Percentiles rank a stretch among this genome's conserved stretches.
Evolutionary conservation across 2,113 vertebrate genomes (phyloP).

Genomic region (Petaurus breviceps): DNA sequence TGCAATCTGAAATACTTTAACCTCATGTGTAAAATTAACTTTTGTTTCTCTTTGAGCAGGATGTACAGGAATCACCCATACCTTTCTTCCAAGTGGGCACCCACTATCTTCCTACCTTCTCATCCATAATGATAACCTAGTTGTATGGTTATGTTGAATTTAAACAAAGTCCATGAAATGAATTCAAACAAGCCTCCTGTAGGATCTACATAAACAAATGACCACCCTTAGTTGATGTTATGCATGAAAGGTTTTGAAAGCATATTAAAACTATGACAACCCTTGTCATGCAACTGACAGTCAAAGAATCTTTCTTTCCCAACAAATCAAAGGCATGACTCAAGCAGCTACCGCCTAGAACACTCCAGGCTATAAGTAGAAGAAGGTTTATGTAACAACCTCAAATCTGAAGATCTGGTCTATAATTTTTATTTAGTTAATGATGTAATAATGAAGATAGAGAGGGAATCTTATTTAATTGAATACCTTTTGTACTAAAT

Average conservation of each 20-base stretch:
- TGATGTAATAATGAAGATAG: not conserved
- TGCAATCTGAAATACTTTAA: not conserved
- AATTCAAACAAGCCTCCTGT: not conserved
- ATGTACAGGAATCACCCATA: not conserved
- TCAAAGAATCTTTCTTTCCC: not conserved
- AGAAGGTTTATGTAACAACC: not conserved
- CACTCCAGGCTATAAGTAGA: not conserved
- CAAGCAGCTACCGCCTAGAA: not conserved
- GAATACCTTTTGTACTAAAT: not conserved
- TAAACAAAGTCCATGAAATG: not conserved
- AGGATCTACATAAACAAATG: not conserved
- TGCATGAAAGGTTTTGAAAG: slow-evolving; percentile 35
- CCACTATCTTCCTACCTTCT: not conserved
- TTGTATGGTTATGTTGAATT: not conserved
- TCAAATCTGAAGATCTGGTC: slow-evolving; percentile 7
- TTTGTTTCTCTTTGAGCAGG: not conserved
- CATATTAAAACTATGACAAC: slow-evolving; percentile 39
- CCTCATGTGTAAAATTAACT: not conserved
- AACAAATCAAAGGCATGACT: not conserved
- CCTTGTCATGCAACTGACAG: slow-evolving; percentile 28
- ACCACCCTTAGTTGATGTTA: slow-evolving; percentile 1
- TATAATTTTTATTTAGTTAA: slow-evolving; percentile 29
- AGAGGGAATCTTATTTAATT: slow-evolving; percentile 10
- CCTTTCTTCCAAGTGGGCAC: not conserved
- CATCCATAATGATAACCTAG: not conserved